Evolutionary conservation across 2,113 vertebrate species (phyloP), one percentile per base, ranked within the genome.

Genomic region (Pteropus alecto): DNA sequence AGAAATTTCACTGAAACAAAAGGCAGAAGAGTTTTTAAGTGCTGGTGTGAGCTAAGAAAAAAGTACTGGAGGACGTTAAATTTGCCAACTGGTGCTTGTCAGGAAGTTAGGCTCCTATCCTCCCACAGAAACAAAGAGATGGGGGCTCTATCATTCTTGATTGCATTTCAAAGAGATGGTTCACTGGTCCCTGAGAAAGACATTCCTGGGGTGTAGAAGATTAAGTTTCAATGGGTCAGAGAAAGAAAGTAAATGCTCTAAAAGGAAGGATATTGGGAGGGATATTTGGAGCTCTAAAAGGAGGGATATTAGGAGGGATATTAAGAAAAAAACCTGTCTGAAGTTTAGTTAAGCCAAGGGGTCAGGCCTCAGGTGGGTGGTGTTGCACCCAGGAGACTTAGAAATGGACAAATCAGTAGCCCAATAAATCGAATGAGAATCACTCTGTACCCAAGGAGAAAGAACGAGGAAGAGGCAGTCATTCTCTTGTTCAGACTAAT

Each of bases 341-440:
- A 87, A 84, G 38, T 86, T 68, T 43, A 68, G 18, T 82, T 87
- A 76, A 38, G 54, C 33, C 43, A 28, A 87, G n/a, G 48, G 43
- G 43, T 84, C 18, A 74, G 13, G 51, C 10, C 4, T 43, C 15
- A 63, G 38, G 18, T 46, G 4, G 5, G 19, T 79, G 35, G 22
- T 90, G 18, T 84, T 83, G 33, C 4, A 73, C 28, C 22, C 21
- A 71, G 15, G 70, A 95, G 11, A n/a, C 70, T 46, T 41, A 78
- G 54, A 97, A 63, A 33, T 61, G 33, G 19, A 35, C 38, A 51
- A 70, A 94, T 60, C 13, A 46, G 18, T 61, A 73, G 65, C 35
- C 6, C 7, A n/a, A 19, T 73, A 77, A 86, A 68, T 91, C 51
- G 90, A 46, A 71, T 60, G 4, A 43, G 24, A 94, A 30, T 43